These are phyloP conservation scores for Aphidius ervi DNA, from an alignment of 1,140 invertebrate genomes.

Conservation along the genomic window DNA sequence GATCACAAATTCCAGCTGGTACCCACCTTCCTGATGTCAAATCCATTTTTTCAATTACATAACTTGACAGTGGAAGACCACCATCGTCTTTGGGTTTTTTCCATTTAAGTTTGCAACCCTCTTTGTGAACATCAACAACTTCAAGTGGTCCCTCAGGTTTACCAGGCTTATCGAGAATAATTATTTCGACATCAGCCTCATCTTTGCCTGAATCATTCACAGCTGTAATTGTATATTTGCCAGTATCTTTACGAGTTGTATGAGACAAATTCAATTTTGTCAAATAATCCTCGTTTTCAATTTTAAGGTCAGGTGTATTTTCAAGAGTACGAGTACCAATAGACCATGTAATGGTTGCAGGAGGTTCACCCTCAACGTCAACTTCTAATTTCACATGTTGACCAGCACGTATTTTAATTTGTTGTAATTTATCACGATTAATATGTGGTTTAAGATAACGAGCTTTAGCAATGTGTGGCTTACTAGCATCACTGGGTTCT, in stretches of 20 bases:
- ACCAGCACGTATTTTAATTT: constrained; percentile 85
- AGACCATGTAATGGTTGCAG: constrained; percentile 87
- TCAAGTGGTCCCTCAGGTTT: constrained; percentile 92
- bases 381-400: constrained; percentile 89
- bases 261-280: constrained; percentile 81
- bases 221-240: constrained; percentile 87
- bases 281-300: constrained; percentile 92
- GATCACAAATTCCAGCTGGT: constrained; percentile 81
- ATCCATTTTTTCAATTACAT: constrained; percentile 92
- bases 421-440: constrained; percentile 86
- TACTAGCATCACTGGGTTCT: constrained; percentile 83
- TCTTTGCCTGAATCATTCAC: constrained; percentile 91
- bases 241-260: constrained; percentile 77
- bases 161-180: constrained; percentile 89
- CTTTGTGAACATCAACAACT: constrained; percentile 88
- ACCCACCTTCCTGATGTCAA: constrained; percentile 80
- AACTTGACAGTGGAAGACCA: constrained; percentile 84
- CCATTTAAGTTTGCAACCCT: constrained; percentile 94
- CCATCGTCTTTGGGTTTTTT: constrained; percentile 94
- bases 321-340: constrained; percentile 67
- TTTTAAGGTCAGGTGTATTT: constrained; percentile 61
- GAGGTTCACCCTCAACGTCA: constrained; percentile 92
- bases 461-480: constrained; percentile 85
- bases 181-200: constrained; percentile 91
- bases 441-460: constrained; percentile 85